phyloP scores from a whole-genome alignment of 2,113 vertebrate genomes.

The Peromyscus polionotus region DNA sequence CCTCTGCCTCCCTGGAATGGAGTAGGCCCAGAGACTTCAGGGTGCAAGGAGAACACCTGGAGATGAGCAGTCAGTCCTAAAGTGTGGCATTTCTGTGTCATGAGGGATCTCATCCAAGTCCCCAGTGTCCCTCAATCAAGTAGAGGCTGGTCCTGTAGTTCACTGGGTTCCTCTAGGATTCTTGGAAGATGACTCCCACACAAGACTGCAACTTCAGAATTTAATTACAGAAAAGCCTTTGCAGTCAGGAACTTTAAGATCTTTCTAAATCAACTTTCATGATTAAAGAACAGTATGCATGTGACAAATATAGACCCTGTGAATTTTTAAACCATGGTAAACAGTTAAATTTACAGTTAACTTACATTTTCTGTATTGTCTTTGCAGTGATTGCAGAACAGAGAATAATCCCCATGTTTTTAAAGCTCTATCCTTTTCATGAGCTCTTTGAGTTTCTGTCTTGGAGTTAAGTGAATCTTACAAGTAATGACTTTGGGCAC shows the following conservation, averaged over 20 bases:
- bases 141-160: not conserved
- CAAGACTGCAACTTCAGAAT: not conserved
- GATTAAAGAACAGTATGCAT: not conserved
- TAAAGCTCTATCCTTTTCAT: not conserved
- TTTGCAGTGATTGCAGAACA: not conserved
- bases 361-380: slow-evolving; percentile 24
- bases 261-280: slow-evolving; percentile 50
- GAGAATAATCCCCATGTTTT: not conserved
- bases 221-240: not conserved
- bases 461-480: not conserved
- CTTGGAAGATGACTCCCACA: not conserved
- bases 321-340: not conserved
- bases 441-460: not conserved
- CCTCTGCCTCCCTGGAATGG: not conserved
- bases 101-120: not conserved
- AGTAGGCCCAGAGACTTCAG: not conserved
- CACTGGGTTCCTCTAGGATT: not conserved
- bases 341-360: not conserved
- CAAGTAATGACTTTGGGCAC: not conserved
- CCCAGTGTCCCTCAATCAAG: not conserved
- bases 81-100: slow-evolving; percentile 1
- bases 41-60: not conserved
- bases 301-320: not conserved
- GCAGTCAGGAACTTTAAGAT: not conserved
- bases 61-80: not conserved